phyloP scores from a whole-genome alignment of 2,797 vertebrate species.

The Pachyuromys duprasi region DNA sequence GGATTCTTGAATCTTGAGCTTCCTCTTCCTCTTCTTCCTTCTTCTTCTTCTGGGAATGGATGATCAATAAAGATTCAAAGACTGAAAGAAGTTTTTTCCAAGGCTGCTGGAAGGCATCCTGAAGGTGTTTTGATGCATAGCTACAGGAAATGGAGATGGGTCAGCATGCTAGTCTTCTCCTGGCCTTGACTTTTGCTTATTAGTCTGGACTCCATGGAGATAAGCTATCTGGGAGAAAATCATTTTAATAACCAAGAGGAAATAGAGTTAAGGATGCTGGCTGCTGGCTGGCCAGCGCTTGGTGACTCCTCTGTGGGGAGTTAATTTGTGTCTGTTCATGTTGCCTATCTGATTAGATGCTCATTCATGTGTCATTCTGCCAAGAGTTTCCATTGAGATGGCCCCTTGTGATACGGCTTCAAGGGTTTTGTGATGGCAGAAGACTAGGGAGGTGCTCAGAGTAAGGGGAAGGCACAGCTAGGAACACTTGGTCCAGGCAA shows the following conservation, averaged over 20 bases:
- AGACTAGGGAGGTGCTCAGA: too few relatives aligned
- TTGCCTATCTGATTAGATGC: constrained; percentile 27
- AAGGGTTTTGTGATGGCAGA: background rate
- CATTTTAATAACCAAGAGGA: constrained; percentile 69
- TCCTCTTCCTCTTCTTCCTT: background rate
- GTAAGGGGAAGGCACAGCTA: background rate
- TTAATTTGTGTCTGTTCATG: constrained; percentile 38
- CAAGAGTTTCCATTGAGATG: background rate
- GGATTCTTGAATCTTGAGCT: background rate
- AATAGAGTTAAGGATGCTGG: constrained; percentile 53
- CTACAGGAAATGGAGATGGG: background rate
- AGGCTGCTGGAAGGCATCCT: background rate
- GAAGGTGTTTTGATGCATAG: background rate
- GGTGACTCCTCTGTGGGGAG: background rate
- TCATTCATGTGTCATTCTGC: background rate
- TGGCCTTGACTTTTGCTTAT: background rate
- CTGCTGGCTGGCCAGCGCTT: background rate
- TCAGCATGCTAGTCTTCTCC: background rate
- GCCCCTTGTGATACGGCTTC: background rate
- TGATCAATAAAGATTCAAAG: background rate
- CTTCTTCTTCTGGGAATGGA: background rate
- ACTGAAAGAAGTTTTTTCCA: background rate
- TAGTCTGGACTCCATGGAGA: background rate
- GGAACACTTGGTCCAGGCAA: background rate
- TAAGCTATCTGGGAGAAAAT: constrained; percentile 48